A percentile compares a stretch with the other conserved stretches of the same genome.
Conservation (phyloP, 2,113 vertebrate genomes). For the Sigmodon hispidus region DNA sequence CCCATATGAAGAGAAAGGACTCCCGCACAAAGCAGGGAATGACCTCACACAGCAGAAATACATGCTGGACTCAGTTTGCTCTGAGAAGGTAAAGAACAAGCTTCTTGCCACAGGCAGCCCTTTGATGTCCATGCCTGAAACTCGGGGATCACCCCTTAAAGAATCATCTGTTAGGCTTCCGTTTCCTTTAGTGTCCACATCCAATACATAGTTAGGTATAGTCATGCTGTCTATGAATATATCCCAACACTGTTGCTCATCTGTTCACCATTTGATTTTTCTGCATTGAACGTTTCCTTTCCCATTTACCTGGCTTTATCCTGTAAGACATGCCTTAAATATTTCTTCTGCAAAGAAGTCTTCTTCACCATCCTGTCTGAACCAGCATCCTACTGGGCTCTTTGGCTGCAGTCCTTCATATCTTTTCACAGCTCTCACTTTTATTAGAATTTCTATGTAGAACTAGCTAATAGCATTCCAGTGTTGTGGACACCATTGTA, state of each 20-base stretch:
- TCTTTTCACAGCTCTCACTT: neutral
- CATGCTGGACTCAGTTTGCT: neutral
- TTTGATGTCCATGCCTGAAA: neutral
- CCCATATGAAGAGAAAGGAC: neutral
- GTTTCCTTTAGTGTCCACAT: neutral
- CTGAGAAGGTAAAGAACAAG: neutral
- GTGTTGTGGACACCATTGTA: neutral
- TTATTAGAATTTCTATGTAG: neutral
- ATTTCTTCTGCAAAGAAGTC: neutral
- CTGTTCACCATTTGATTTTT: neutral
- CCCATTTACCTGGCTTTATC: neutral
- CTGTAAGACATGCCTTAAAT: neutral
- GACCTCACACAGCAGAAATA: neutral
- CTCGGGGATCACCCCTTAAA: no score
- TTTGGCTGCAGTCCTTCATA: neutral
- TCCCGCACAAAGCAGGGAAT: neutral
- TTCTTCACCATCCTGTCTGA: neutral
- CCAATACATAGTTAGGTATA: neutral
- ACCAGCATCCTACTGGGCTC: neutral
- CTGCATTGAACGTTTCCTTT: neutral
- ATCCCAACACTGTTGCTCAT: neutral
- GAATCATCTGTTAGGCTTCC: neutral
- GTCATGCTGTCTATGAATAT: neutral
- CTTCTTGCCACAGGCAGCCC: no score
- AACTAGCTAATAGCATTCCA: neutral